Percentiles rank a stretch among this genome's conserved stretches.
These are phyloP conservation scores for Nycticryphes semicollaris DNA, from an alignment of 2,113 vertebrate species.

Conservation along the genomic window DNA sequence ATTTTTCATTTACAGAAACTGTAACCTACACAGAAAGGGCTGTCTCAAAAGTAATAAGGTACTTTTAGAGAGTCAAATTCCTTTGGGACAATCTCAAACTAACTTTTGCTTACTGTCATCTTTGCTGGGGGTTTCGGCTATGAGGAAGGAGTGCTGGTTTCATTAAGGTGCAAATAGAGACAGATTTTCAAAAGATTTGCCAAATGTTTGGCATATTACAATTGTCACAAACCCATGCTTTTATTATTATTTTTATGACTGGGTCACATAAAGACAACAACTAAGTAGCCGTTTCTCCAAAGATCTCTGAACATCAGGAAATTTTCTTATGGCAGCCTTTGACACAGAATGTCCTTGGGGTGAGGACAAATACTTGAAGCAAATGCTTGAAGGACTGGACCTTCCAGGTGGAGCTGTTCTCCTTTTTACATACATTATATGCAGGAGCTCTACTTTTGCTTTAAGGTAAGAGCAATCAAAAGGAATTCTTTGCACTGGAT, in stretches of 20 bases:
- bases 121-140: neutral
- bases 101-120: neutral
- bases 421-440: neutral
- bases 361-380: neutral
- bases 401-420: neutral
- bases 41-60: neutral
- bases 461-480: slow-evolving; percentile 33
- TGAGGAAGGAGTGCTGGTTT: neutral
- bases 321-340: neutral
- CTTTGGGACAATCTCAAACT: neutral
- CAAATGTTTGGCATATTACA: neutral
- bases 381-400: neutral
- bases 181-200: neutral
- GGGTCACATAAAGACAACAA: neutral
- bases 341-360: neutral
- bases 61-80: neutral
- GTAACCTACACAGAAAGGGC: neutral
- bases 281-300: neutral
- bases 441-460: neutral
- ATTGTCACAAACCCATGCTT: neutral
- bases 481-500: neutral
- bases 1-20: neutral
- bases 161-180: neutral
- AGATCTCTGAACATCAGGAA: neutral
- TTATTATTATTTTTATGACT: neutral